Percentiles rank a stretch among this genome's conserved stretches.
phyloP scores from a whole-genome alignment of 2,888 invertebrate species.

The Agapetus fuscipes region DNA sequence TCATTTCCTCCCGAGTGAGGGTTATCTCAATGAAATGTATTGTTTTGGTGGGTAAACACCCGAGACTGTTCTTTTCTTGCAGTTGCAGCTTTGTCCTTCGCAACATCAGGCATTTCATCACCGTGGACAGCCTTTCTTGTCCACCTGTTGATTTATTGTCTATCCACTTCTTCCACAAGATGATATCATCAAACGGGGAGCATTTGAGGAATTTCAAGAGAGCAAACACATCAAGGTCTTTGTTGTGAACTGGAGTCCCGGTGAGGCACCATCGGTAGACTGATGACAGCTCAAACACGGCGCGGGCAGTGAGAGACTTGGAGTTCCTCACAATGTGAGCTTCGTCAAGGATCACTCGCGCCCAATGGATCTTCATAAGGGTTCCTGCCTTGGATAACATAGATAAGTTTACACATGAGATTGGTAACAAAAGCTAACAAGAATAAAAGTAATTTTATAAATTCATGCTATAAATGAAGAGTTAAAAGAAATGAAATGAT shows the following conservation, averaged over 20 bases:
- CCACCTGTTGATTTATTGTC: slow-evolving; percentile 74
- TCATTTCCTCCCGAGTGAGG: slow-evolving; percentile 59
- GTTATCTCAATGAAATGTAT: slow-evolving; percentile 49
- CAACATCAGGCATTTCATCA: slow-evolving; percentile 77
- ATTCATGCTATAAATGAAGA: too few species aligned
- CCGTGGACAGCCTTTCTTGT: slow-evolving; percentile 68
- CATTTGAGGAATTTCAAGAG: slow-evolving; percentile 75
- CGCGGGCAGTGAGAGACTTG: slow-evolving; percentile 63
- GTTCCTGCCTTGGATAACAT: slow-evolving; percentile 46
- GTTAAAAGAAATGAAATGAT: too few species aligned
- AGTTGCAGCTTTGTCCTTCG: slow-evolving; percentile 81
- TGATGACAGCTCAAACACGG: slow-evolving; percentile 55
- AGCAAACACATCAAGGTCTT: slow-evolving; percentile 73
- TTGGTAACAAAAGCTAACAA: too few species aligned
- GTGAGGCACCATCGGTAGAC: slow-evolving; percentile 73
- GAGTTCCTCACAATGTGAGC: slow-evolving; percentile 87
- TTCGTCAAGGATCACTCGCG: slow-evolving; percentile 84
- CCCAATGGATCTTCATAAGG: slow-evolving; percentile 67
- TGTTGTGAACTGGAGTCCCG: slow-evolving; percentile 94
- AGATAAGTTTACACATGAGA: too few species aligned
- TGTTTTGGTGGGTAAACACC: slow-evolving; percentile 51
- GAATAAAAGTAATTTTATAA: too few species aligned
- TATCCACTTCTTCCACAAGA: slow-evolving; percentile 87
- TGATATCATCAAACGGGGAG: slow-evolving; percentile 80
- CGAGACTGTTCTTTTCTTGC: slow-evolving; percentile 51